Evolutionary conservation across 2,888 invertebrate species (phyloP).

Genomic region (Drosophila setosimentum): DNA sequence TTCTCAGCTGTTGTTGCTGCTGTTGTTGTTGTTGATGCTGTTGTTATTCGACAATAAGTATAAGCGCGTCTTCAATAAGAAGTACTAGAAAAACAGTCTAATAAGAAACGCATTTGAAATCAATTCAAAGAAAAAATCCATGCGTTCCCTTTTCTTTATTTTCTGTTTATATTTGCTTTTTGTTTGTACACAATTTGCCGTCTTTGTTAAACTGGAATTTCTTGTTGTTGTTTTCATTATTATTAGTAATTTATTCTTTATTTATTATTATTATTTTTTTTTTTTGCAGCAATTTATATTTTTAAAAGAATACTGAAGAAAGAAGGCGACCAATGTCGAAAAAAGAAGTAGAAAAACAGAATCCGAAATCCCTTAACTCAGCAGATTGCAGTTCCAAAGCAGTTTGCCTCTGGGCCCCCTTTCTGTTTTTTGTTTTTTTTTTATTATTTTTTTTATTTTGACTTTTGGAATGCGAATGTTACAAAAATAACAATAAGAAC

Average conservation of each 20-base stretch:
- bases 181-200: constrained; percentile 26
- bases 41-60: constrained; percentile 5
- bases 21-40: background rate
- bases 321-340: constrained; percentile 1
- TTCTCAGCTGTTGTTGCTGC: constrained; percentile 5
- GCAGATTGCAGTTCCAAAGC: constrained; percentile 29
- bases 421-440: constrained; percentile 1
- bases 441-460: constrained; percentile 34
- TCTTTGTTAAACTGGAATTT: constrained; percentile 45
- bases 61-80: background rate
- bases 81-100: constrained; percentile 23
- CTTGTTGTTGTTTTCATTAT: constrained; percentile 23
- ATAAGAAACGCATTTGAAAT: constrained; percentile 57
- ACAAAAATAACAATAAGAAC: constrained; percentile 29
- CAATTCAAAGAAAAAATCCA: constrained; percentile 53
- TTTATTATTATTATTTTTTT: constrained; percentile 1
- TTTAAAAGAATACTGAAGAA: constrained; percentile 36
- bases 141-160: constrained; percentile 21
- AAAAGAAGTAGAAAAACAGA: background rate
- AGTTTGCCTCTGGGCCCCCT: constrained; percentile 14
- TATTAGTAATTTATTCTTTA: constrained; percentile 2
- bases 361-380: constrained; percentile 28
- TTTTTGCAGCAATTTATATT: constrained; percentile 30
- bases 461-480: constrained; percentile 52
- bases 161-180: background rate